Conservation (phyloP, 2,888 invertebrate species). For the Hirtodrosophila confusa region DNA sequence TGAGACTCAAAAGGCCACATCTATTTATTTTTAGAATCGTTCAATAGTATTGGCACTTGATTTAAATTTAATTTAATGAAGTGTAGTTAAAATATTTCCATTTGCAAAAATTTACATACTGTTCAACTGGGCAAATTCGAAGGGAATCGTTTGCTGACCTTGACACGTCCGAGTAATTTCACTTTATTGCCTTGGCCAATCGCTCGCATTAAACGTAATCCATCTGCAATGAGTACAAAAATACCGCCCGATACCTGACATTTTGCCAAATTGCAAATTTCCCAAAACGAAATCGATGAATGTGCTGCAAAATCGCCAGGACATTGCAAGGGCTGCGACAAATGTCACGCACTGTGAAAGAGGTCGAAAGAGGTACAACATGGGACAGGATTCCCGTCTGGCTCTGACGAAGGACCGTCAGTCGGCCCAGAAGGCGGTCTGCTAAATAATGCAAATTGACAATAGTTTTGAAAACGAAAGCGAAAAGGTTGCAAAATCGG, state of each 20-base stretch:
- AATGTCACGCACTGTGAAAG: slow-evolving; percentile 60
- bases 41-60: no score
- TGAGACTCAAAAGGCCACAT: no score
- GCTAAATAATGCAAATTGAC: slow-evolving; percentile 73
- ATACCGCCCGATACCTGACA: slow-evolving; percentile 69
- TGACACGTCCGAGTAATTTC: slow-evolving; percentile 69
- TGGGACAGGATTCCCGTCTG: slow-evolving; percentile 14
- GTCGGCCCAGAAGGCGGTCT: slow-evolving; percentile 69
- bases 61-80: slow-evolving; percentile 6
- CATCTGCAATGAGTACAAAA: slow-evolving; percentile 64
- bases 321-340: slow-evolving; percentile 27
- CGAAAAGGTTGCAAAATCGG: slow-evolving; percentile 69
- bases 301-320: slow-evolving; percentile 51
- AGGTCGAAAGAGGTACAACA: slow-evolving; percentile 66
- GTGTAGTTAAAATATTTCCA: background rate
- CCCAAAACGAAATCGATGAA: slow-evolving; percentile 68
- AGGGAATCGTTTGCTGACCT: slow-evolving; percentile 47
- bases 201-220: slow-evolving; percentile 71
- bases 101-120: background rate
- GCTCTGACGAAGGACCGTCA: slow-evolving; percentile 1
- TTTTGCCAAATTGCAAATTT: slow-evolving; percentile 64
- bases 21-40: no score
- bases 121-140: background rate
- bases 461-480: slow-evolving; percentile 65
- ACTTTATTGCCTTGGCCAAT: slow-evolving; percentile 74